Evolutionary conservation across 1,140 invertebrate genomes (phyloP).

Genomic region (Papilio helenus): DNA sequence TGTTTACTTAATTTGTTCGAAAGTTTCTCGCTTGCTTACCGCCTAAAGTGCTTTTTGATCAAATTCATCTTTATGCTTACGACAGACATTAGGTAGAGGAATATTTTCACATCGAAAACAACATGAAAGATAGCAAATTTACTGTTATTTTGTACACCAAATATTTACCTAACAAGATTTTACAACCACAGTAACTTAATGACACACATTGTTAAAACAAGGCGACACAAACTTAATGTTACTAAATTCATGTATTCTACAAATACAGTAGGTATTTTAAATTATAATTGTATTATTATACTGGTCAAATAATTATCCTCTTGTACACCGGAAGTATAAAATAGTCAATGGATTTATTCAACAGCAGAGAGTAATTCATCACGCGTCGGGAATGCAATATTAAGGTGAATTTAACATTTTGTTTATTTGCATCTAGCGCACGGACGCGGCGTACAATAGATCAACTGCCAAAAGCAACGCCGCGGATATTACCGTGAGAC

Average conservation of each 20-base stretch:
- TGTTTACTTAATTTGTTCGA: slow-evolving; percentile 29
- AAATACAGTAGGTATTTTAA: too few relatives aligned
- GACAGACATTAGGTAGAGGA: neutral
- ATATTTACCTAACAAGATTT: neutral
- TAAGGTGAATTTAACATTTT: slow-evolving; percentile 41
- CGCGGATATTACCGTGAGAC: slow-evolving; percentile 77
- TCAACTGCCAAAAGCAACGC: slow-evolving; percentile 75
- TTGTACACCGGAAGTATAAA: neutral
- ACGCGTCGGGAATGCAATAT: slow-evolving; percentile 34
- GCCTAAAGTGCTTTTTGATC: slow-evolving; percentile 4
- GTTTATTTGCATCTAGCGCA: slow-evolving; percentile 45
- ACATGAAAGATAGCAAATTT: neutral
- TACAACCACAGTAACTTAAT: neutral
- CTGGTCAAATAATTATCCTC: neutral
- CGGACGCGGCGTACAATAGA: slow-evolving; percentile 59
- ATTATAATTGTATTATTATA: neutral
- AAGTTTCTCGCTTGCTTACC: slow-evolving; percentile 9
- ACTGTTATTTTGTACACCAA: neutral
- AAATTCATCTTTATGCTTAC: neutral
- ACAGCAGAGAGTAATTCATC: neutral
- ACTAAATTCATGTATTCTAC: too few relatives aligned
- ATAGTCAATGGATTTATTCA: neutral
- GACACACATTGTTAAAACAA: neutral
- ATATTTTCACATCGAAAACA: neutral
- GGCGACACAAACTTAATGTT: neutral